These are phyloP conservation scores for Drosophila picticornis DNA, from an alignment of 2,888 invertebrate species.

Conservation along the genomic window DNA sequence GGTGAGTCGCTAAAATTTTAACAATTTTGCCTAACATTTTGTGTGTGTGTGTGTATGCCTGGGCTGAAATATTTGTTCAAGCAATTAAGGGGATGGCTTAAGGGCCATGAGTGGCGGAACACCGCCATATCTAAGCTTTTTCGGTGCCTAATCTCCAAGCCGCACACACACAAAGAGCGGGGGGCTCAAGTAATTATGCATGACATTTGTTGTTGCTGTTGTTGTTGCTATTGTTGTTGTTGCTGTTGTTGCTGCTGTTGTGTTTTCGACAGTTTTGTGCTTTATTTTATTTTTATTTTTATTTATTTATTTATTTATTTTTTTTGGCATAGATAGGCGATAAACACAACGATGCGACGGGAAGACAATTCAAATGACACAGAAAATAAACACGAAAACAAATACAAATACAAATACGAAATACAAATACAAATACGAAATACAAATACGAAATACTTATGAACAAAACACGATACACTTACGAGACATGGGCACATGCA, in stretches of 20 bases:
- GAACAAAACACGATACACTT: conserved; percentile 42
- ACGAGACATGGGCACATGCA: conserved; percentile 51
- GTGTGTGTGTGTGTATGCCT: conserved; percentile 6
- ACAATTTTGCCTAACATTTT: neutral
- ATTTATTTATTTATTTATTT: neutral
- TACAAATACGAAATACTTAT: conserved; percentile 14
- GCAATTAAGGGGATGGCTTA: conserved; percentile 59
- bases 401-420: neutral
- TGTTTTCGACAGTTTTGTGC: neutral
- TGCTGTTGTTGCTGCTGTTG: conserved; percentile 5
- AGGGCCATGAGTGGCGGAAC: conserved; percentile 47
- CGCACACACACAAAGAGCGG: conserved; percentile 41
- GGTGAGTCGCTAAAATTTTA: neutral
- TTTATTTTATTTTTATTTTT: neutral
- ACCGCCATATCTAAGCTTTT: conserved; percentile 48
- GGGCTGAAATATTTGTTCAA: conserved; percentile 50
- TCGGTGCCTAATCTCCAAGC: conserved; percentile 58
- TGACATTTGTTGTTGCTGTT: conserved; percentile 46
- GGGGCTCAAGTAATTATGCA: conserved; percentile 72
- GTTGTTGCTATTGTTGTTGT: conserved; percentile 3
- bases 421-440: neutral
- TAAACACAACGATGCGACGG: conserved; percentile 51
- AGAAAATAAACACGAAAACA: conserved; percentile 39
- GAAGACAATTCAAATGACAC: conserved; percentile 63
- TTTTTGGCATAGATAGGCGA: conserved; percentile 40